phyloP scores from a whole-genome alignment of 2,888 invertebrate genomes.

The Rhagonycha fulva region DNA sequence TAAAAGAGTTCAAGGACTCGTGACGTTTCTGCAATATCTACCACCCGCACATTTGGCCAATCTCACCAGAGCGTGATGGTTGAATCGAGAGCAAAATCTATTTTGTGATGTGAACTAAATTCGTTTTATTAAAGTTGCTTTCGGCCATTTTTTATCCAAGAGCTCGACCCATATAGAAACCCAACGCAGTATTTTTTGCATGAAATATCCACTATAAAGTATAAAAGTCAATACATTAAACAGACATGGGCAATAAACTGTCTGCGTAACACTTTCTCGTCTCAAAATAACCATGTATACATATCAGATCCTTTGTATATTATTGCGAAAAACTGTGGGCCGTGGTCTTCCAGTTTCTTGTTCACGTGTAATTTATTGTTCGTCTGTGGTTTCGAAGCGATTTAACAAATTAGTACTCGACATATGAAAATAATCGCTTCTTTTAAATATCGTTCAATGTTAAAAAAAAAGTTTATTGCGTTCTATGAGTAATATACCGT shows the following conservation, averaged over 20 bases:
- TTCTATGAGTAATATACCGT: neutral
- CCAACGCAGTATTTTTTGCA: neutral
- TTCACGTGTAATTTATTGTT: neutral
- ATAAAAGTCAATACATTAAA: conserved; percentile 9
- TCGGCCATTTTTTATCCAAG: neutral
- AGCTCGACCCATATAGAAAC: neutral
- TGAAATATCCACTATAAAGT: neutral
- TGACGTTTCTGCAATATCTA: conserved; percentile 37
- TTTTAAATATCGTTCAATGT: neutral
- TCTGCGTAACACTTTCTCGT: conserved; percentile 24
- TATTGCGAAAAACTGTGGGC: neutral
- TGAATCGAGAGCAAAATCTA: conserved; percentile 4
- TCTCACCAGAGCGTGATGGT: neutral
- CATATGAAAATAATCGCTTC: neutral
- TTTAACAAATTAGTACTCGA: neutral
- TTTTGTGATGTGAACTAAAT: neutral
- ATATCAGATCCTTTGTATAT: conserved; percentile 3
- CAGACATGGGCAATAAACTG: conserved; percentile 10
- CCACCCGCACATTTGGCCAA: conserved; percentile 25
- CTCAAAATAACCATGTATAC: conserved; percentile 18
- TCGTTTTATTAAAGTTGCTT: neutral
- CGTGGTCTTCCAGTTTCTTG: neutral
- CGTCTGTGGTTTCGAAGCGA: neutral
- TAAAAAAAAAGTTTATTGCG: neutral
- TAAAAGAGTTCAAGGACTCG: conserved; percentile 47